Conservation (phyloP, 2,888 invertebrate genomes). For the Ochropleura leucogaster region DNA sequence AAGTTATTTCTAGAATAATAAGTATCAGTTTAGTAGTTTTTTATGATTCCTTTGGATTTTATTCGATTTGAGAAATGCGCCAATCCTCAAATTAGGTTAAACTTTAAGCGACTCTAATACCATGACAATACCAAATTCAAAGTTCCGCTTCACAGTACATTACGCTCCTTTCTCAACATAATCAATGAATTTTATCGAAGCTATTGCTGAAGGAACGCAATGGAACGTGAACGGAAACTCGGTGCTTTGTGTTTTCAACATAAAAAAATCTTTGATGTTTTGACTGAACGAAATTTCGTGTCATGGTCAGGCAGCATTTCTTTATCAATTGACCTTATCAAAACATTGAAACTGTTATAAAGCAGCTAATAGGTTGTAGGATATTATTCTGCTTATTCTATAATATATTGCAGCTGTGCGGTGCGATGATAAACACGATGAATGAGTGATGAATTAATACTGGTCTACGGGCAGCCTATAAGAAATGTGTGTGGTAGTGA, state of each 20-base stretch:
- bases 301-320: constrained; percentile 45
- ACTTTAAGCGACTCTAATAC: constrained; percentile 34
- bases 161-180: constrained; percentile 43
- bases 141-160: constrained; percentile 51
- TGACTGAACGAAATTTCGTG: constrained; percentile 46
- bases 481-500: constrained; percentile 43
- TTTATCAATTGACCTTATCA: constrained; percentile 34
- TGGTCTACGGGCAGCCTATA: constrained; percentile 18
- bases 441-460: constrained; percentile 36
- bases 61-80: constrained; percentile 4
- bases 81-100: constrained; percentile 26
- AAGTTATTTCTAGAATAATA: neutral
- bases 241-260: constrained; percentile 32
- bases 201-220: constrained; percentile 44
- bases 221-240: constrained; percentile 50
- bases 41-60: neutral
- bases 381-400: constrained; percentile 17
- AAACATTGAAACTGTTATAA: constrained; percentile 17
- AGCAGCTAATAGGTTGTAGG: constrained; percentile 19
- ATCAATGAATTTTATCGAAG: constrained; percentile 57
- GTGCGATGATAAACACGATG: constrained; percentile 13
- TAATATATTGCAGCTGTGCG: constrained; percentile 10
- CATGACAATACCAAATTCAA: constrained; percentile 44
- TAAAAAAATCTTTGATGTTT: constrained; percentile 33
- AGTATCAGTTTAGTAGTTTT: neutral